Conservation (phyloP, 2,113 vertebrate species). For the Xenopus tropicalis region DNA sequence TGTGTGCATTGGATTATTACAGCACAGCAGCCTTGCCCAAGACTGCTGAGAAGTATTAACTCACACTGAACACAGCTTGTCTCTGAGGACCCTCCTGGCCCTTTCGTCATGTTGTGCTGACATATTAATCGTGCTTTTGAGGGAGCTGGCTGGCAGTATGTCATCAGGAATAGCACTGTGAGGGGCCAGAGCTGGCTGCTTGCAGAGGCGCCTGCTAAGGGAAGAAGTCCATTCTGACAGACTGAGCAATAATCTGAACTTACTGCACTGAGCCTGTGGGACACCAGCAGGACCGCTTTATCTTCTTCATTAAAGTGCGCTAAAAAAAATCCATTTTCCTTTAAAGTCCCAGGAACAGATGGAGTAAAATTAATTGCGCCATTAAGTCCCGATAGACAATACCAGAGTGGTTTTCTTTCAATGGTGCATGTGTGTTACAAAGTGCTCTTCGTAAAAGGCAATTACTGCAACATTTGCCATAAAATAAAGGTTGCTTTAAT, state of each 20-base stretch:
- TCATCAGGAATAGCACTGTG: conserved; percentile 78
- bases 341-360: conserved; percentile 96
- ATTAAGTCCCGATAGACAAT: conserved; percentile 93
- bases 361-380: conserved; percentile 96
- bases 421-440: conserved; percentile 85
- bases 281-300: conserved; percentile 84
- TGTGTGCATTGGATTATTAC: conserved; percentile 21
- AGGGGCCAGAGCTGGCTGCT: conserved; percentile 76
- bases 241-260: conserved; percentile 85
- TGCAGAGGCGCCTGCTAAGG: conserved; percentile 67
- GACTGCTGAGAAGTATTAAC: conserved; percentile 76
- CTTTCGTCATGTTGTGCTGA: conserved; percentile 81
- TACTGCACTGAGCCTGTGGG: conserved; percentile 82
- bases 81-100: conserved; percentile 76
- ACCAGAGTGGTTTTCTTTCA: conserved; percentile 88
- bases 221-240: conserved; percentile 84
- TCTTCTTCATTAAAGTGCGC: conserved; percentile 97
- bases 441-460: conserved; percentile 88
- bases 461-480: conserved; percentile 91
- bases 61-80: conserved; percentile 77
- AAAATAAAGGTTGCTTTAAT: conserved; percentile 95
- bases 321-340: conserved; percentile 88
- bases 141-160: conserved; percentile 82
- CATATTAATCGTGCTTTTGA: conserved; percentile 82
- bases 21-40: conserved; percentile 59